Conservation (phyloP, 2,888 invertebrate genomes). For the Coelogynopora nodosa region DNA sequence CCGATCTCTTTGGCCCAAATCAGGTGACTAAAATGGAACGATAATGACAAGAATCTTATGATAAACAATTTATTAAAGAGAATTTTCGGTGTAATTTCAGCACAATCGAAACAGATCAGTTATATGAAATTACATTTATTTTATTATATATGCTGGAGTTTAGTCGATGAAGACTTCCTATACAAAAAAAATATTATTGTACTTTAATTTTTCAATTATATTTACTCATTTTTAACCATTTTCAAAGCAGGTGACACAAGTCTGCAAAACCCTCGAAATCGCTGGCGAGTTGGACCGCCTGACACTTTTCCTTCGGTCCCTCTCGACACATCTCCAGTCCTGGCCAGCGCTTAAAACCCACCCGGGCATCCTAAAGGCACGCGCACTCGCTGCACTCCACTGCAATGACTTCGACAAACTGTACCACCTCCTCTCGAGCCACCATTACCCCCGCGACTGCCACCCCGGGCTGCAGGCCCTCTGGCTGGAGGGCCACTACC, state of each 20-base stretch:
- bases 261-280: neutral
- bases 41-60: too few species aligned
- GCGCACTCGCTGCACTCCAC: neutral
- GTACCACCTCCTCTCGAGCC: neutral
- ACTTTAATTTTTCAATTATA: too few species aligned
- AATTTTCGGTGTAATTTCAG: too few species aligned
- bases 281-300: neutral
- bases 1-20: too few species aligned
- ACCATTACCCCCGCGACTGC: neutral
- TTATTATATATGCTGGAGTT: too few species aligned
- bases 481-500: slow-evolving; percentile 2
- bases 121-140: too few species aligned
- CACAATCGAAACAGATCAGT: too few species aligned
- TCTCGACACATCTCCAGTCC: neutral
- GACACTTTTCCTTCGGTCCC: neutral
- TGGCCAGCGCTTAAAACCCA: neutral
- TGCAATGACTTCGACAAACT: neutral
- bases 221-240: too few species aligned
- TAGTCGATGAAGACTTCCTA: too few species aligned
- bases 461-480: neutral
- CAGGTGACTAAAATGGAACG: too few species aligned
- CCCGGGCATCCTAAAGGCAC: neutral
- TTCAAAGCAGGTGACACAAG: neutral
- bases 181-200: too few species aligned
- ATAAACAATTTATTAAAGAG: too few species aligned